Evolutionary conservation across 2,113 vertebrate species (phyloP).

Genomic region (Alouatta palliata): DNA sequence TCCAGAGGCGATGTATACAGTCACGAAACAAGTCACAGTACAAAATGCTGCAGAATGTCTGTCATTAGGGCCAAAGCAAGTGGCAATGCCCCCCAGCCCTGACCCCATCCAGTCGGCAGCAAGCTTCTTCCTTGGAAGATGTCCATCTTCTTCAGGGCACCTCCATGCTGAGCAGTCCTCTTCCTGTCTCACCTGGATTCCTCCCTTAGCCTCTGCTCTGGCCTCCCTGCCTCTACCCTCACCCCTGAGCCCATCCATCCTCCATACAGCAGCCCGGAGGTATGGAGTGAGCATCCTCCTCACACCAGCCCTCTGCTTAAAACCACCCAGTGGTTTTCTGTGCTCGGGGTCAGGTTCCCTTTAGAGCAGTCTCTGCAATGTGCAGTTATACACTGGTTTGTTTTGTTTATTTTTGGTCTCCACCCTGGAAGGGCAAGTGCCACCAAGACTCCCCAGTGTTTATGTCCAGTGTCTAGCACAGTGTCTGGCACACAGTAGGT

Average conservation of each 20-base stretch:
- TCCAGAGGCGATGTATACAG: neutral
- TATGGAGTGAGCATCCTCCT: too few species aligned
- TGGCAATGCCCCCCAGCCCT: neutral
- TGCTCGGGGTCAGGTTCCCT: neutral
- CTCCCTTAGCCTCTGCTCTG: neutral
- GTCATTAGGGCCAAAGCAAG: neutral
- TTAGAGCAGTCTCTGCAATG: neutral
- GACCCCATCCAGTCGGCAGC: rapidly evolving
- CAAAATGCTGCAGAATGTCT: too few species aligned
- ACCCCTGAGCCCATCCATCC: neutral
- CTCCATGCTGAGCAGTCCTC: rapidly evolving
- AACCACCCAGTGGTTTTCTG: rapidly evolving
- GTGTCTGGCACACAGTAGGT: neutral
- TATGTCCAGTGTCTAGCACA: neutral
- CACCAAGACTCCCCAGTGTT: neutral
- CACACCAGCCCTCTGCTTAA: neutral
- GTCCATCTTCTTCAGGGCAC: neutral
- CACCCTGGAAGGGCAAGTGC: too few species aligned
- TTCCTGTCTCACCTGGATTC: neutral
- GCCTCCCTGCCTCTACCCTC: neutral
- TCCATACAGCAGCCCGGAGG: neutral
- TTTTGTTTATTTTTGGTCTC: neutral
- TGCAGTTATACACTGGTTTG: neutral
- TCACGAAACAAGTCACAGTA: neutral
- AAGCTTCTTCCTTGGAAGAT: neutral